Conservation (phyloP, 1,140 invertebrate genomes). For the Drosophila subpulchrella region DNA sequence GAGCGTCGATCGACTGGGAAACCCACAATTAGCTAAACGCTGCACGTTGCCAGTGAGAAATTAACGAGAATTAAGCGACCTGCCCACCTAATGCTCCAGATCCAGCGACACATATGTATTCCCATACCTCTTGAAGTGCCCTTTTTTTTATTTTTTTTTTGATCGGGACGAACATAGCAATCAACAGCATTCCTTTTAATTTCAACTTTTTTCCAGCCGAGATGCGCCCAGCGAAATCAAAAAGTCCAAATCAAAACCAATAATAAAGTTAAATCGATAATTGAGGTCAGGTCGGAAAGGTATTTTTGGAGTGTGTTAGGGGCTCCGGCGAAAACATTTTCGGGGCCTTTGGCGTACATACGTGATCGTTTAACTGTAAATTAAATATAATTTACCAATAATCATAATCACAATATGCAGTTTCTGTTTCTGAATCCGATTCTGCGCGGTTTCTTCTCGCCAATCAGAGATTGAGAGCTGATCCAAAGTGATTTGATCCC, state of each 20-base stretch:
- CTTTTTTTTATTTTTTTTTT: slow-evolving; percentile 3
- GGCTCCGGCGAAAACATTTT: slow-evolving; percentile 27
- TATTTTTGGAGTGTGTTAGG: slow-evolving; percentile 37
- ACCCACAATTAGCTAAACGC: slow-evolving; percentile 83
- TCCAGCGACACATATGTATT: slow-evolving; percentile 42
- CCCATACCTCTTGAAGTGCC: slow-evolving; percentile 10
- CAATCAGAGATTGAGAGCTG: slow-evolving; percentile 51
- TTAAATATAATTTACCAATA: slow-evolving; percentile 85
- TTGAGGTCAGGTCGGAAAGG: slow-evolving; percentile 76
- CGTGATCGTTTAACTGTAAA: slow-evolving; percentile 85
- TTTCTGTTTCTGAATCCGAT: slow-evolving; percentile 41
- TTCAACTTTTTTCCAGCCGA: slow-evolving; percentile 67
- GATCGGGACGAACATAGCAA: slow-evolving; percentile 47
- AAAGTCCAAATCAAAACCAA: slow-evolving; percentile 83
- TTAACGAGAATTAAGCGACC: slow-evolving; percentile 80
- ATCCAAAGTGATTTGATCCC: slow-evolving; percentile 63
- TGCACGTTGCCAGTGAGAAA: slow-evolving; percentile 68
- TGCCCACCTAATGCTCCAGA: slow-evolving; percentile 63
- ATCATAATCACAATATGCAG: slow-evolving; percentile 80
- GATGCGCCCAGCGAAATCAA: slow-evolving; percentile 57
- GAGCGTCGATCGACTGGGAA: slow-evolving; percentile 28
- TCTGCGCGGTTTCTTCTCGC: slow-evolving; percentile 19
- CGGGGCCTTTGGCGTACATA: slow-evolving; percentile 59
- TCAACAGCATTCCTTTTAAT: slow-evolving; percentile 83
- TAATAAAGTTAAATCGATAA: slow-evolving; percentile 85